phyloP scores from a whole-genome alignment of 53 echinoderm and acorn worm species.

The Stichopus horrens region DNA sequence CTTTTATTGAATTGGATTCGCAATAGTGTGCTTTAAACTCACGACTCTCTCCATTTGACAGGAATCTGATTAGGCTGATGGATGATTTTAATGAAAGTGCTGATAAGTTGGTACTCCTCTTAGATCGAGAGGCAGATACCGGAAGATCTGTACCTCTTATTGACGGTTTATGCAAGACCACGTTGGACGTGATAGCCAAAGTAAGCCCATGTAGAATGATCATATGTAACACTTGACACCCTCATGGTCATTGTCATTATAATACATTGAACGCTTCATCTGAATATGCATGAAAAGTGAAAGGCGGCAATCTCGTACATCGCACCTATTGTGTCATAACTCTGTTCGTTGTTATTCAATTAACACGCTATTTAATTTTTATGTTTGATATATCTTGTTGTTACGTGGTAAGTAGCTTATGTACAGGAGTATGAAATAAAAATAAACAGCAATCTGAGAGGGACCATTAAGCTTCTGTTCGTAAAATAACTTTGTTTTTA shows the following conservation, averaged over 20 bases:
- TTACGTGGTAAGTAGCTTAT: too few species aligned
- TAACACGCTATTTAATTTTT: too few species aligned
- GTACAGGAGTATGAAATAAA: too few species aligned
- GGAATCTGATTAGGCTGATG: slow-evolving; percentile 56
- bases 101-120: slow-evolving; percentile 43
- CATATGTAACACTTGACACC: not conserved
- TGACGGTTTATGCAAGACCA: slow-evolving; percentile 50
- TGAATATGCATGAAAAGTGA: not conserved
- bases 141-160: slow-evolving; percentile 47
- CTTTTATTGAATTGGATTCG: too few species aligned
- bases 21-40: too few species aligned
- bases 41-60: not conserved
- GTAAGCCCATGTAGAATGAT: slow-evolving; percentile 11
- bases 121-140: slow-evolving; percentile 49
- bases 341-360: too few species aligned
- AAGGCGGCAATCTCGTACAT: not conserved
- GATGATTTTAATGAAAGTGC: slow-evolving; percentile 61
- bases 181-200: slow-evolving; percentile 69
- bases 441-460: too few species aligned
- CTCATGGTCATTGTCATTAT: not conserved
- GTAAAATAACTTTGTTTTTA: too few species aligned
- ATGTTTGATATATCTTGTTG: too few species aligned
- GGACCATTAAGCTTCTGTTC: too few species aligned
- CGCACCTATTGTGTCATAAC: not conserved
- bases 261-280: not conserved